Evolutionary conservation across 2,113 vertebrate genomes (phyloP).

Genomic region (Dromaius novaehollandiae): DNA sequence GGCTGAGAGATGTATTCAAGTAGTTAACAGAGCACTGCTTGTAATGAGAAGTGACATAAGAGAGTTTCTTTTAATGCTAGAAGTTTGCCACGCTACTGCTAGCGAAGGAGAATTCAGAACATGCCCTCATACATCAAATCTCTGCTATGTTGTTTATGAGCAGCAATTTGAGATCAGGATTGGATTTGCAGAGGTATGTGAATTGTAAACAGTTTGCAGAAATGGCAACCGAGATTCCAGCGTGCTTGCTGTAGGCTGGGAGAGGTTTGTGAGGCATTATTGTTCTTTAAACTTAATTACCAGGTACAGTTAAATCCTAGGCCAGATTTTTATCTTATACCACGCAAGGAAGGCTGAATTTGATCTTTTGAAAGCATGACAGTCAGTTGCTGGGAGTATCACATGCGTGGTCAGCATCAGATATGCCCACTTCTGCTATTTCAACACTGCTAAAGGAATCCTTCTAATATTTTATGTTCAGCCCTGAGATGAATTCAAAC

Average conservation of each 20-base stretch:
- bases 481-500: background rate
- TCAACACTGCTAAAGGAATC: constrained; percentile 48
- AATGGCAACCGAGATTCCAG: constrained; percentile 63
- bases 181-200: constrained; percentile 64
- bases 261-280: constrained; percentile 50
- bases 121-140: constrained; percentile 35
- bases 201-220: constrained; percentile 70
- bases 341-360: constrained; percentile 63
- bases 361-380: constrained; percentile 63
- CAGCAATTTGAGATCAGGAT: constrained; percentile 65
- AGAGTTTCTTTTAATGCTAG: background rate
- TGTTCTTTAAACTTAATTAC: constrained; percentile 68
- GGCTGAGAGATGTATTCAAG: background rate
- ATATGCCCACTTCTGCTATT: constrained; percentile 55
- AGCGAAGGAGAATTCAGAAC: constrained; percentile 41
- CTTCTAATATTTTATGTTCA: constrained; percentile 18
- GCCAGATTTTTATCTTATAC: constrained; percentile 63
- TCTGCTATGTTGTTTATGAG: constrained; percentile 67
- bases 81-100: background rate
- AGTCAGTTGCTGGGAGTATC: constrained; percentile 62
- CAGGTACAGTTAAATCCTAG: constrained; percentile 71
- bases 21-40: background rate
- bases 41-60: background rate
- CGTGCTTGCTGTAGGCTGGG: constrained; percentile 25
- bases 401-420: constrained; percentile 54